Percentiles rank a stretch among this genome's conserved stretches.
Conservation (phyloP, 2,888 invertebrate genomes). For the Dexiosoma caninum region DNA sequence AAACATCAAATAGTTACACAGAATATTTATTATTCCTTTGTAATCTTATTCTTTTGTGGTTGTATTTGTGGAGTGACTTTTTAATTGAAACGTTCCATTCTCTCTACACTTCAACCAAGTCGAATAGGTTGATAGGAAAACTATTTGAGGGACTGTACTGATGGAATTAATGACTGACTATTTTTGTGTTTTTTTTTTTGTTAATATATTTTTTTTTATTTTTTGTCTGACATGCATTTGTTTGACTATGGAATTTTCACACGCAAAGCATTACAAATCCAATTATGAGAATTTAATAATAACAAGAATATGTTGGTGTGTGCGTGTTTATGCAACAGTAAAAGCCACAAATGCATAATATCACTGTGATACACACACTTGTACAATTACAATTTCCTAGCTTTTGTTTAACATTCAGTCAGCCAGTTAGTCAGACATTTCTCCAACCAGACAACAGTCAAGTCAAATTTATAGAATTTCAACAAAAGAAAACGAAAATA, state of each 20-base stretch:
- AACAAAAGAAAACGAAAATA: conserved; percentile 37
- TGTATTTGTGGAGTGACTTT: conserved; percentile 17
- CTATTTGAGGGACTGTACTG: not conserved
- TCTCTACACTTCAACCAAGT: not conserved
- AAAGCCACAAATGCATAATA: conserved; percentile 15
- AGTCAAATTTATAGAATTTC: conserved; percentile 37
- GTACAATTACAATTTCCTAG: not conserved
- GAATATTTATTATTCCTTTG: conserved; percentile 49
- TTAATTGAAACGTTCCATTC: conserved; percentile 8
- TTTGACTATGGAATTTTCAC: conserved; percentile 56
- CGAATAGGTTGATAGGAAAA: not conserved
- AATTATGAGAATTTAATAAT: conserved; percentile 63
- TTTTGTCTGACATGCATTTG: conserved; percentile 53
- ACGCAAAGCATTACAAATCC: conserved; percentile 62
- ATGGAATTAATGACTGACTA: conserved; percentile 8
- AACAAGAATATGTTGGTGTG: conserved; percentile 30
- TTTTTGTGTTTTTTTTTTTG: no score
- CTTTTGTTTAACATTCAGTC: conserved; percentile 29
- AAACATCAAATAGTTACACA: conserved; percentile 18
- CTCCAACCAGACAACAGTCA: conserved; percentile 19
- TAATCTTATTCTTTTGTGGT: conserved; percentile 50
- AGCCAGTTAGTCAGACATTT: conserved; percentile 13
- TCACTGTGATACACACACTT: not conserved
- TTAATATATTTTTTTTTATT: not conserved
- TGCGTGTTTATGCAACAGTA: conserved; percentile 1